Conservation (phyloP, 2,797 vertebrate species). For the Macroramphosus scolopax region DNA sequence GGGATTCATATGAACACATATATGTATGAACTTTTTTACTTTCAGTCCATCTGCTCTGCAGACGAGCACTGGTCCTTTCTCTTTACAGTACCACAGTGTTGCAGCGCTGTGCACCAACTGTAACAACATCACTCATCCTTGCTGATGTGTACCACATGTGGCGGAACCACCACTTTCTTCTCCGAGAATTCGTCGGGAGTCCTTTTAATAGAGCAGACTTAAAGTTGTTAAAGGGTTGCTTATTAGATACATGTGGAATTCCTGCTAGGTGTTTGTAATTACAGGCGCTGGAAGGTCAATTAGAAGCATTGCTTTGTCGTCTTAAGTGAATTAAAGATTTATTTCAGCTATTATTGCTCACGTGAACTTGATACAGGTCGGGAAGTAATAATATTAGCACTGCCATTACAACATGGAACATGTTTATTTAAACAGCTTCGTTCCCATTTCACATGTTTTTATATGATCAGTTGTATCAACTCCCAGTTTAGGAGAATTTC, state of each 20-base stretch:
- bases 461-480: conserved; percentile 31
- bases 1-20: no score
- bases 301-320: no score
- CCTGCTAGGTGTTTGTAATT: conserved; percentile 29
- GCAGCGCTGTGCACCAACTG: conserved; percentile 9
- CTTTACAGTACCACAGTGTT: neutral
- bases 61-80: neutral
- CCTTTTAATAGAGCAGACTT: conserved; percentile 35
- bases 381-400: neutral
- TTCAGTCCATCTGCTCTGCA: no score
- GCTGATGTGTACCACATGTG: conserved; percentile 31
- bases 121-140: conserved; percentile 19
- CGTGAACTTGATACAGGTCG: no score
- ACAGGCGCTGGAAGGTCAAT: conserved; percentile 29
- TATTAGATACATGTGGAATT: conserved; percentile 35
- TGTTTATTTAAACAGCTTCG: conserved; percentile 43
- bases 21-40: no score
- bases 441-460: conserved; percentile 54
- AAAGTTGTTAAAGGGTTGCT: conserved; percentile 9
- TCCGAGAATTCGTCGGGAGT: neutral
- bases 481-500: conserved; percentile 59
- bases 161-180: conserved; percentile 10
- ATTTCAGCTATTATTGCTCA: no score
- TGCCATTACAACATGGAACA: conserved; percentile 18
- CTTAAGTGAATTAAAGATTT: no score